A percentile compares a stretch with the other conserved stretches of the same genome.
Conservation (phyloP, 2,797 vertebrate genomes). For the Pangasius sanitwongsei region DNA sequence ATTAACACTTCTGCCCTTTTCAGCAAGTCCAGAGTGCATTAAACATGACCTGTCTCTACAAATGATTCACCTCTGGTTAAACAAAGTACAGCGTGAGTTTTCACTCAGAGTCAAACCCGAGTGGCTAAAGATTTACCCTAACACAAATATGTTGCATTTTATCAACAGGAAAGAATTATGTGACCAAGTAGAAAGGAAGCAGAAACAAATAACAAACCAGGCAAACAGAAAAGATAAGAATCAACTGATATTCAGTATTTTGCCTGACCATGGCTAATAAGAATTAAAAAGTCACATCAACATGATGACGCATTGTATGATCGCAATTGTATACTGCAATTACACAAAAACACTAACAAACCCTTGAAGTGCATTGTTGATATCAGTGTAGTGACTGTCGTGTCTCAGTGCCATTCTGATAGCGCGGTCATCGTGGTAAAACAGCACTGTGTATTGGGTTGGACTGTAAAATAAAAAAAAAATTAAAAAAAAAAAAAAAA, state of each 20-base stretch:
- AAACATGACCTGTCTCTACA: conserved; percentile 35
- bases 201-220: background rate
- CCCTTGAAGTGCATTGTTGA: conserved; percentile 8
- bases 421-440: conserved; percentile 12
- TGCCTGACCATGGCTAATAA: background rate
- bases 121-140: background rate
- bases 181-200: background rate
- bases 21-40: background rate
- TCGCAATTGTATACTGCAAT: background rate
- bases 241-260: background rate
- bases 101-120: background rate
- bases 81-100: conserved; percentile 48
- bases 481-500: background rate
- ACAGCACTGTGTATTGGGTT: background rate
- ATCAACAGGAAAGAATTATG: conserved; percentile 6
- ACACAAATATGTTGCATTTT: background rate
- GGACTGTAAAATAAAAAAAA: background rate
- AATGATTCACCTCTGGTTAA: conserved; percentile 73
- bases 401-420: conserved; percentile 11
- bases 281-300: background rate
- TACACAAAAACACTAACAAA: conserved; percentile 19
- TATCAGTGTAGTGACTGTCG: background rate
- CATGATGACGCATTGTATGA: background rate
- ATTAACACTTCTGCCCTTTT: background rate
- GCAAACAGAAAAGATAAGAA: background rate